Conservation (phyloP, 2,113 vertebrate genomes). For the Pomatostomus ruficeps region DNA sequence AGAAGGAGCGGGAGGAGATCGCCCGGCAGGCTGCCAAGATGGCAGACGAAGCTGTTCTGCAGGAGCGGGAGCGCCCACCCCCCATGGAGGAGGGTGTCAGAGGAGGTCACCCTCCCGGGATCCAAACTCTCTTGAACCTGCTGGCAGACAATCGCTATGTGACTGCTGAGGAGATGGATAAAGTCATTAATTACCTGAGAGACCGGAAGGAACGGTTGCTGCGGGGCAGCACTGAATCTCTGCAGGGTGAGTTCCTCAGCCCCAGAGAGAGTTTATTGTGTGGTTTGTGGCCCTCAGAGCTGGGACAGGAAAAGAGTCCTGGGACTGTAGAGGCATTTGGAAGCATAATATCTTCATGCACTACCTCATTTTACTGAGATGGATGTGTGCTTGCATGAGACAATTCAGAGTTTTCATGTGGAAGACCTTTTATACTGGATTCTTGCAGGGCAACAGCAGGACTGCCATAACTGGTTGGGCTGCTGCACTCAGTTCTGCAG, state of each 20-base stretch:
- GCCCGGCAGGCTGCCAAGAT: conserved; percentile 95
- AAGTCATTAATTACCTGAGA: conserved; percentile 87
- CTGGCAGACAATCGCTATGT: conserved; percentile 85
- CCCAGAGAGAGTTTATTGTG: neutral
- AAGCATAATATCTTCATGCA: neutral
- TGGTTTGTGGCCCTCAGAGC: neutral
- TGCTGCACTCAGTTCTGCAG: neutral
- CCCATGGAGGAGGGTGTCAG: conserved; percentile 65
- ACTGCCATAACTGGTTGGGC: neutral
- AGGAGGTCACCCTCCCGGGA: conserved; percentile 68
- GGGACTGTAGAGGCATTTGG: neutral
- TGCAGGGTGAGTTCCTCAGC: conserved; percentile 74
- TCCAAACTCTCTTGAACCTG: conserved; percentile 77
- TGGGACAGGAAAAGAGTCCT: neutral
- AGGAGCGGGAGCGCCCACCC: conserved; percentile 83
- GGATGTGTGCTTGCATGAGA: neutral
- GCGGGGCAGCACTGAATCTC: conserved; percentile 74
- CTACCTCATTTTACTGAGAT: neutral
- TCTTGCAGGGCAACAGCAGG: neutral
- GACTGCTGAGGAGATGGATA: conserved; percentile 86
- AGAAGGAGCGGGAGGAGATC: conserved; percentile 92
- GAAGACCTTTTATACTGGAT: neutral
- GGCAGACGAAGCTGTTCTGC: conserved; percentile 89
- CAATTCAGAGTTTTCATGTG: neutral
- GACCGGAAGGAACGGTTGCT: conserved; percentile 86